Percentiles rank a stretch among this genome's conserved stretches.
These are phyloP conservation scores for Allophyes oxyacanthae DNA, from an alignment of 2,888 invertebrate species.

Conservation along the genomic window DNA sequence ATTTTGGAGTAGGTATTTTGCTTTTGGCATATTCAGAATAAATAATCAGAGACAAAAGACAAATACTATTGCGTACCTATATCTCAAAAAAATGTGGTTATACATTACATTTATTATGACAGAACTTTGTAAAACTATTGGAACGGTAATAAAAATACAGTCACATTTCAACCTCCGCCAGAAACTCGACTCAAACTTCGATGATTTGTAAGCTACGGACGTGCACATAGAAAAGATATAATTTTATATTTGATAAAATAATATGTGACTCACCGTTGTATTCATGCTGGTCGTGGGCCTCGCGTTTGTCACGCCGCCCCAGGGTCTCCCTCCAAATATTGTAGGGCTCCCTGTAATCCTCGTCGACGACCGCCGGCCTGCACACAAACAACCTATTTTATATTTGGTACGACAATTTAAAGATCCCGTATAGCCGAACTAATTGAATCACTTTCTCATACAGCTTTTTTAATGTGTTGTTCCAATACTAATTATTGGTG, in stretches of 20 bases:
- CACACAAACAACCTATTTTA: conserved; percentile 49
- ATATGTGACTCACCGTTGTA: conserved; percentile 76
- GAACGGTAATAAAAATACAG: conserved; percentile 47
- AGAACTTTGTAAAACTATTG: conserved; percentile 38
- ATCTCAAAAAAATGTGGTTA: conserved; percentile 33
- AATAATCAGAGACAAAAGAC: conserved; percentile 17
- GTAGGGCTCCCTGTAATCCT: conserved; percentile 85
- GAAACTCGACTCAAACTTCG: conserved; percentile 33
- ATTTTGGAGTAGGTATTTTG: too few species aligned
- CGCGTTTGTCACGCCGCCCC: conserved; percentile 81
- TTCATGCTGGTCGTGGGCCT: conserved; percentile 80
- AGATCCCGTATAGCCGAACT: conserved; percentile 11
- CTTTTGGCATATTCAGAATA: background rate
- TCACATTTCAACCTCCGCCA: conserved; percentile 36
- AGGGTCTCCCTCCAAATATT: conserved; percentile 86
- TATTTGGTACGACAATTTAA: conserved; percentile 20
- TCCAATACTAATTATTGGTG: conserved; percentile 7
- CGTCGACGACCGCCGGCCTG: conserved; percentile 85
- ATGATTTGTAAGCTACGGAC: conserved; percentile 36
- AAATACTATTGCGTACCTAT: conserved; percentile 40
- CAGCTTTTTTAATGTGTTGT: conserved; percentile 14
- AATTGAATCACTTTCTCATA: conserved; percentile 27
- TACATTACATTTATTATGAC: conserved; percentile 45
- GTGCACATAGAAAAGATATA: conserved; percentile 4
- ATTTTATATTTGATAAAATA: conserved; percentile 7